These are phyloP conservation scores for Doris montereyensis DNA, from an alignment of 2,888 invertebrate genomes.

Conservation along the genomic window DNA sequence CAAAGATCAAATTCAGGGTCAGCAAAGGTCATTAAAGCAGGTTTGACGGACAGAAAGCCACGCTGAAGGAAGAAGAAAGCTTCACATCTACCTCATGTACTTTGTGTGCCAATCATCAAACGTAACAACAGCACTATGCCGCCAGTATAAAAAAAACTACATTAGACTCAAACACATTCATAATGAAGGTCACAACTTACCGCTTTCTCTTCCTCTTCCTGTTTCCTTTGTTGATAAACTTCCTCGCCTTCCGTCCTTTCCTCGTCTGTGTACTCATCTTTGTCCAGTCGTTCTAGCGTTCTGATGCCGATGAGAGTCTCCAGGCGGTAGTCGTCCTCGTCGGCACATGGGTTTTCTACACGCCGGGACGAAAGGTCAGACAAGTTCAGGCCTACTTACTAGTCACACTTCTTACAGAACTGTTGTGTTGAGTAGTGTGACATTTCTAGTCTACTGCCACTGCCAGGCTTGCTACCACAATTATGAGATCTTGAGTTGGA, in stretches of 20 bases:
- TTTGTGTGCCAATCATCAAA: too few species aligned
- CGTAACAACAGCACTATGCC: too few species aligned
- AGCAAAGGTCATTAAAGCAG: too few species aligned
- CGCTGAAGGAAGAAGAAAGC: too few species aligned
- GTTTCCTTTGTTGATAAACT: slow-evolving; percentile 63
- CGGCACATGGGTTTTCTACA: slow-evolving; percentile 71
- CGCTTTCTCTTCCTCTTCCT: slow-evolving; percentile 55
- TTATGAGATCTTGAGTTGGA: too few species aligned
- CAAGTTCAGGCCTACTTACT: not conserved
- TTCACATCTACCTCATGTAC: too few species aligned
- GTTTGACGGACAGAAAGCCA: too few species aligned
- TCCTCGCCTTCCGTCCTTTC: slow-evolving; percentile 71
- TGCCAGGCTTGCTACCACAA: not conserved
- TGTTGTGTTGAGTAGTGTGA: not conserved
- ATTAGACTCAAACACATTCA: too few species aligned
- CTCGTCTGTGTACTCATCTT: slow-evolving; percentile 71
- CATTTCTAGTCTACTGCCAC: not conserved
- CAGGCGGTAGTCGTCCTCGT: slow-evolving; percentile 71
- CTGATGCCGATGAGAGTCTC: slow-evolving; percentile 70
- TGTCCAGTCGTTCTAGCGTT: slow-evolving; percentile 70
- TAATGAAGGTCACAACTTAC: too few species aligned
- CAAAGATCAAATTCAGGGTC: too few species aligned
- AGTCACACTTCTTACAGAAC: not conserved
- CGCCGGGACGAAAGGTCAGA: slow-evolving; percentile 14
- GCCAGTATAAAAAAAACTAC: too few species aligned